Evolutionary conservation across 1,140 invertebrate species (phyloP), one percentile per base, ranked within the genome.

Genomic region (Batillaria attramentaria): DNA sequence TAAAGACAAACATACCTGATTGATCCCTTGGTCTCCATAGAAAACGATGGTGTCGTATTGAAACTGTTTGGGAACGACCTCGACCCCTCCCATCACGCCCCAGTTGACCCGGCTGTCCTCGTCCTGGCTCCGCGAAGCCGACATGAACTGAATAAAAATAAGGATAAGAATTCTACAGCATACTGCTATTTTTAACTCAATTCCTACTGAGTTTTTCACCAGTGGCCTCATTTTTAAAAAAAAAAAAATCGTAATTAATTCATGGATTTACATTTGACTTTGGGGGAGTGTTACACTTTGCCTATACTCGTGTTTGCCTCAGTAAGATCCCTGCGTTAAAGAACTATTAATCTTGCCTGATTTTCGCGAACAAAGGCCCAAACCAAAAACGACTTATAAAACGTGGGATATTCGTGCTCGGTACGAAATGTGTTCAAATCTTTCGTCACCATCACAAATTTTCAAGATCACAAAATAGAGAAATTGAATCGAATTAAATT

Each of bases 11-110:
- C n/a, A n/a, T 70, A 86, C 88, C 77, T 85, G 66, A 75, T 87
- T 88, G n/a, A 88, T 86, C 13, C 87, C 87, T 2, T 28, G 39
- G 39, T 79, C 31, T 13, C 57, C 74, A 42, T 78, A 86, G 69
- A 79, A 80, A 4, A 87, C 75, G 6, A 89, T 78, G n/a, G 84
- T 84, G 43, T 83, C 72, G 28, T 80, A 73, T 18, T 74, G 68
- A 76, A 84, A 88, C 13, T 79, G 82, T 39, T 74, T 68, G 33
- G 87, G 87, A 33, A 89, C 80, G 3, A 66, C 43, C 24, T 86
- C 79, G 10, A 87, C 86, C 2, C 81, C 84, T 57, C 88, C 87
- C 85, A 87, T 89, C 13, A 88, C 81, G 28, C 86, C 86, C 81
- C 82, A 88, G 73, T 82, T 80, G 31, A 70, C 54, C 3, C 72